These are phyloP conservation scores for Xestobium rufovillosum DNA, from an alignment of 2,888 invertebrate species.

Conservation along the genomic window DNA sequence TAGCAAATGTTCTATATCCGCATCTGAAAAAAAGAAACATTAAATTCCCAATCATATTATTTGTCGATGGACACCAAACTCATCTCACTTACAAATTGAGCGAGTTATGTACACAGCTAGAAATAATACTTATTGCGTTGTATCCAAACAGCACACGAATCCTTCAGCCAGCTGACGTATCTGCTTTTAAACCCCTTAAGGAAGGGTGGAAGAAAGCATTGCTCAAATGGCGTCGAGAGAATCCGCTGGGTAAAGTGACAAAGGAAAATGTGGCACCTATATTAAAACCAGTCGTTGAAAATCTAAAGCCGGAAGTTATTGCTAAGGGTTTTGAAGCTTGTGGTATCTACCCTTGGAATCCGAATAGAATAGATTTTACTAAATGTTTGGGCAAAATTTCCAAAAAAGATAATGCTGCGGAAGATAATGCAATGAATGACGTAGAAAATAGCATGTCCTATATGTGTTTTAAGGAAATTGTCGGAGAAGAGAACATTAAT, in stretches of 20 bases:
- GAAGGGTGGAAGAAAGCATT: conserved; percentile 22
- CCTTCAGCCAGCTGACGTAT: conserved; percentile 27
- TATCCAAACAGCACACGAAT: conserved; percentile 28
- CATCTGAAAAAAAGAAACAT: conserved; percentile 12
- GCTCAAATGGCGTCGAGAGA: too few species aligned
- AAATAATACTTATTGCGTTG: conserved; percentile 25
- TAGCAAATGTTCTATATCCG: conserved; percentile 14
- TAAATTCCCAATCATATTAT: conserved; percentile 15
- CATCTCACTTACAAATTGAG: conserved; percentile 22
- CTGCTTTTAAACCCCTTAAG: conserved; percentile 23
- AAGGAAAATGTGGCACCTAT: too few species aligned
- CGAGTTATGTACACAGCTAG: conserved; percentile 23
- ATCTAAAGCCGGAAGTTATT: conserved; percentile 7
- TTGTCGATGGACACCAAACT: conserved; percentile 21
- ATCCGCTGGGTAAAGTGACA: too few species aligned
- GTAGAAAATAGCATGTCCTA: too few species aligned
- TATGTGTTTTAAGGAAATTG: too few species aligned
- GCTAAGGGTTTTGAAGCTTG: conserved; percentile 20
- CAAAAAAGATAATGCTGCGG: too few species aligned
- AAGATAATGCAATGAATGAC: too few species aligned
- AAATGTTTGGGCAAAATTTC: conserved; percentile 12
- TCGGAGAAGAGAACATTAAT: too few species aligned
- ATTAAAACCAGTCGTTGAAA: too few species aligned
- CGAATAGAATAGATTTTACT: conserved; percentile 20
- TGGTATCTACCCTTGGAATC: conserved; percentile 24